Evolutionary conservation across 2,888 invertebrate genomes (phyloP).

Genomic region (Lacanobia wlatinum): DNA sequence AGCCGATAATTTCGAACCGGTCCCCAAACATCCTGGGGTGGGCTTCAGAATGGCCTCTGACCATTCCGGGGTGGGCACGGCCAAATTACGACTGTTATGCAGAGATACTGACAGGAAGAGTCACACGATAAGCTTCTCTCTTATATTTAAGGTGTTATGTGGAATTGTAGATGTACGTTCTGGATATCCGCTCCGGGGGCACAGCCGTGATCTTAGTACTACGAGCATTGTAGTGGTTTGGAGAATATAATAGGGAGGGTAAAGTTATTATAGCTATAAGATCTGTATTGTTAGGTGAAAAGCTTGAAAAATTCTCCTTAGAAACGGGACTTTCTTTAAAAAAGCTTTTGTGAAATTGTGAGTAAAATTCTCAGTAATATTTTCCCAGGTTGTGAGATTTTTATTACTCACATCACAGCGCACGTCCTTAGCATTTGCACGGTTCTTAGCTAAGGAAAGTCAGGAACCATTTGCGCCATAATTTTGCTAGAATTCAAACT

Average conservation of each 20-base stretch:
- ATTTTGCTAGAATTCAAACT: neutral
- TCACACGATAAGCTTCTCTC: no score
- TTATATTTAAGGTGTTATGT: no score
- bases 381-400: slow-evolving; percentile 21
- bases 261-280: neutral
- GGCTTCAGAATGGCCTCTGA: no score
- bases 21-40: no score
- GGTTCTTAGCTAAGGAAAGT: neutral
- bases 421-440: neutral
- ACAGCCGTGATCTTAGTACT: neutral
- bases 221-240: neutral
- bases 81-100: no score
- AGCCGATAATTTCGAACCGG: no score
- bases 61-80: no score
- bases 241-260: neutral
- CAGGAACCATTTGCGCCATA: neutral
- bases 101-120: no score
- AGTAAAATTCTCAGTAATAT: slow-evolving; percentile 17
- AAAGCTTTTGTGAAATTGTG: slow-evolving; percentile 2
- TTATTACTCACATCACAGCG: neutral
- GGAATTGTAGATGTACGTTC: no score
- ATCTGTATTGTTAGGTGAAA: neutral
- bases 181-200: no score
- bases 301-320: neutral
- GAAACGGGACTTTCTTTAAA: neutral